Base-by-base conservation (phyloP, 2,888 invertebrate species). In the Dichetophora obliterata region DNA sequence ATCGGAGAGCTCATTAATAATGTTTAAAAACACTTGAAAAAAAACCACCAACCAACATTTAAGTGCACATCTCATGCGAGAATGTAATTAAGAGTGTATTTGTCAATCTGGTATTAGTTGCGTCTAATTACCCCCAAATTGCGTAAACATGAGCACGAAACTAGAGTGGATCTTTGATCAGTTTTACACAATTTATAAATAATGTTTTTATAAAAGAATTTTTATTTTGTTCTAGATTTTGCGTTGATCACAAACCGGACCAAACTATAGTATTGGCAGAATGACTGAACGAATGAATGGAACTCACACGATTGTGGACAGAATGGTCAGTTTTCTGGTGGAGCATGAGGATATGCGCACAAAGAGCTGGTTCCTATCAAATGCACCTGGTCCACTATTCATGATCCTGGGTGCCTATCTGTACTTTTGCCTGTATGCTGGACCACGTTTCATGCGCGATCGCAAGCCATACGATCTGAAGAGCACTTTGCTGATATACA, bases 361-460 rank as follows among this genome's bases (percentile, higher is more conserved):
- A 63, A 87, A 87, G 75, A 91, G 93, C 83, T 95, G 95, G 95
- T 94, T 94, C 84, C 91, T 95, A 52, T 94, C 95, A 84, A 90
- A 91, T 24, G 92, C 93, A 63, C 95, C 95, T 0, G 88, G 93
- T 11, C 95, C 94, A 0, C 91, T 94, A 0, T 85, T 93, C 52
- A 92, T 92, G 78, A 93, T 95, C 71, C 86, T 95, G 78, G 91
- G 91, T 8, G 90, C 93, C 57, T 95, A 95, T 84, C 89, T 95
- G 71, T 94, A 94, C 88, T 94, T 95, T 87, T 93, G 94, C 19
- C 85, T 93, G 14, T 93, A 92, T 84, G 93, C 94, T 90, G 97
- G 98, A 5, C 98, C 98, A 0, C 91, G 92, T 79, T 93, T 95
- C 83, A 98, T 98, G 98, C 93, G 94, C 82, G 92, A 96, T 87